Conservation (phyloP, 1,140 invertebrate species). For the Latrodectus geometricus region DNA sequence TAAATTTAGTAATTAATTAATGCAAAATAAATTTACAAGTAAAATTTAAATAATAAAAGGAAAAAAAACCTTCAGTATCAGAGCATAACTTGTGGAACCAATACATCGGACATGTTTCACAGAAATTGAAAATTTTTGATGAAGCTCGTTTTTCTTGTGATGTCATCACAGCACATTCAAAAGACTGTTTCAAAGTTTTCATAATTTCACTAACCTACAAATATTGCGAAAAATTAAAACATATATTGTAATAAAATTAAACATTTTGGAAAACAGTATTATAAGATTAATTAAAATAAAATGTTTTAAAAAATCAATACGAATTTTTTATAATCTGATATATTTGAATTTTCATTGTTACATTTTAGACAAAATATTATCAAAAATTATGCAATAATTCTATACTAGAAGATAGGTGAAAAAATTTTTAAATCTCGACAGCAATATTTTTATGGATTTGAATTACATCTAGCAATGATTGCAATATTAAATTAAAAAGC, state of each 20-base stretch:
- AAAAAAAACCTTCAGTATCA: slow-evolving; percentile 82
- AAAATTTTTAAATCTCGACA: no score
- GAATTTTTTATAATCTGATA: no score
- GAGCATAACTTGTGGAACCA: slow-evolving; percentile 91
- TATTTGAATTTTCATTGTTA: no score
- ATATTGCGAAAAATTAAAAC: slow-evolving; percentile 29
- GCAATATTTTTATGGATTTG: no score
- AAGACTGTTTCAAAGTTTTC: slow-evolving; percentile 84
- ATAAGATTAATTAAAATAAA: background rate
- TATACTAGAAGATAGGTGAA: no score
- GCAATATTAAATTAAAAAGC: no score
- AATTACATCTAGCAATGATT: no score
- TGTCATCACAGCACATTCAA: slow-evolving; percentile 76
- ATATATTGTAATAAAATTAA: background rate
- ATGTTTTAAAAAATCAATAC: background rate
- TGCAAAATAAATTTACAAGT: background rate
- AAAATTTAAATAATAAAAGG: background rate
- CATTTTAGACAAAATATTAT: no score
- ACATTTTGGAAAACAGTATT: background rate
- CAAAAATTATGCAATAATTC: no score
- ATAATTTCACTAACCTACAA: slow-evolving; percentile 73
- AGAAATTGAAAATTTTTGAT: slow-evolving; percentile 71
- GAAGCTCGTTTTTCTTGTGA: slow-evolving; percentile 67
- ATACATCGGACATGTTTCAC: slow-evolving; percentile 92
- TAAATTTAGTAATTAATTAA: background rate